Conservation (phyloP, 2,113 vertebrate genomes). For the Hemibagrus wyckioides region DNA sequence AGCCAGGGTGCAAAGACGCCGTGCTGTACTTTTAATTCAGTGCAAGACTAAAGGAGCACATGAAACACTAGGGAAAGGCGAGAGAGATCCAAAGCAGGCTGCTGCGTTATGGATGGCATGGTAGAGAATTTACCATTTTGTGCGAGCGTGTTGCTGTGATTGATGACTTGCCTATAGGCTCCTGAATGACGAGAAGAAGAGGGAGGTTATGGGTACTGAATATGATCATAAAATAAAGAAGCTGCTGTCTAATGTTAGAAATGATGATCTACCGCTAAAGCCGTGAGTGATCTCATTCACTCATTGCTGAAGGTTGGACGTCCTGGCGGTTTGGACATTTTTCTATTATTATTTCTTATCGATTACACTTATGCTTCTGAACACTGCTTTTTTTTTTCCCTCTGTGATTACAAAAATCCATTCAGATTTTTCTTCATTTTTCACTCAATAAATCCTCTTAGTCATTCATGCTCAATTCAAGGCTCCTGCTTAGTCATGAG, state of each 20-base stretch:
- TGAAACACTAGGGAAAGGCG: neutral
- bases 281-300: neutral
- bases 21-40: constrained; percentile 35
- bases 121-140: constrained; percentile 16
- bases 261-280: neutral
- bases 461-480: neutral
- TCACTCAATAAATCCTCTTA: neutral
- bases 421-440: neutral
- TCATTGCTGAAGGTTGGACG: neutral
- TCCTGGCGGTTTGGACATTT: neutral
- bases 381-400: neutral
- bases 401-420: neutral
- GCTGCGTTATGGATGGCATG: constrained; percentile 26
- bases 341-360: neutral
- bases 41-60: constrained; percentile 37
- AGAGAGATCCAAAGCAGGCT: constrained; percentile 40
- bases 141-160: neutral
- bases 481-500: neutral
- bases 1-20: constrained; percentile 11
- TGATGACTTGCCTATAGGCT: constrained; percentile 8
- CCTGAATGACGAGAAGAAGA: neutral
- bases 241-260: constrained; percentile 8
- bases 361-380: neutral
- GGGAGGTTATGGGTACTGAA: neutral
- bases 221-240: neutral